Evolutionary conservation across 2,797 vertebrate genomes (phyloP).

Genomic region (Spondyliosoma cantharus): DNA sequence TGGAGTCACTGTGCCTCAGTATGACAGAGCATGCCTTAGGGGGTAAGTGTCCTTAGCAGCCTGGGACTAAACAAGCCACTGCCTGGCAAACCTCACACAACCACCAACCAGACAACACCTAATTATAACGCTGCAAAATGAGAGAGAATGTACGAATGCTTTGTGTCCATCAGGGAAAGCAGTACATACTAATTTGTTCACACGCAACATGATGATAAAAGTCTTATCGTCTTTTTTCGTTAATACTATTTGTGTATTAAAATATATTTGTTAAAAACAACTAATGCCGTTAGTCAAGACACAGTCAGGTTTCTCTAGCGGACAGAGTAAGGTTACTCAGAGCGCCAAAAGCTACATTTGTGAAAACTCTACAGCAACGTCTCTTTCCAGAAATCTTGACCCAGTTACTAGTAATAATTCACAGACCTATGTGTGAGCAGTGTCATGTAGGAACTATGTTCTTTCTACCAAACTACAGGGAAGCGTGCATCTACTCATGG

Average conservation of each 20-base stretch:
- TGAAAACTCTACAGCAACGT: no score
- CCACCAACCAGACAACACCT: constrained; percentile 12
- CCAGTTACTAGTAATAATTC: no score
- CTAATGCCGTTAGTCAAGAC: constrained; percentile 12
- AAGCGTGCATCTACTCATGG: no score
- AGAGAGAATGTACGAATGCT: background rate
- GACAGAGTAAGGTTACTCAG: background rate
- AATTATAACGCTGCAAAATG: background rate
- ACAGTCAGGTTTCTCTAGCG: background rate
- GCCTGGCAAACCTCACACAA: constrained; percentile 35
- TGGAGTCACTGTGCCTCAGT: constrained; percentile 99
- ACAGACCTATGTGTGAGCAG: no score
- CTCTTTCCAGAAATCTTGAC: no score
- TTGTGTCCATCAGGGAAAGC: background rate
- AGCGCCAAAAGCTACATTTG: no score
- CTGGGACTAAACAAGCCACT: constrained; percentile 19
- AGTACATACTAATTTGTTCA: background rate
- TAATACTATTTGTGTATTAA: constrained; percentile 30
- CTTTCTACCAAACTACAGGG: no score
- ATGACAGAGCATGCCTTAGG: constrained; percentile 99
- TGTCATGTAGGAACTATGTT: no score
- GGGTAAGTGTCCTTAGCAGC: constrained; percentile 84
- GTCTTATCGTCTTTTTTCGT: constrained; percentile 15
- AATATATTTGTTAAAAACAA: constrained; percentile 13
- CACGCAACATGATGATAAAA: constrained; percentile 2